Percentiles rank a stretch among this genome's conserved stretches.
phyloP scores from a whole-genome alignment of 2,888 invertebrate genomes.

The Caenorhabditis sp. region DNA sequence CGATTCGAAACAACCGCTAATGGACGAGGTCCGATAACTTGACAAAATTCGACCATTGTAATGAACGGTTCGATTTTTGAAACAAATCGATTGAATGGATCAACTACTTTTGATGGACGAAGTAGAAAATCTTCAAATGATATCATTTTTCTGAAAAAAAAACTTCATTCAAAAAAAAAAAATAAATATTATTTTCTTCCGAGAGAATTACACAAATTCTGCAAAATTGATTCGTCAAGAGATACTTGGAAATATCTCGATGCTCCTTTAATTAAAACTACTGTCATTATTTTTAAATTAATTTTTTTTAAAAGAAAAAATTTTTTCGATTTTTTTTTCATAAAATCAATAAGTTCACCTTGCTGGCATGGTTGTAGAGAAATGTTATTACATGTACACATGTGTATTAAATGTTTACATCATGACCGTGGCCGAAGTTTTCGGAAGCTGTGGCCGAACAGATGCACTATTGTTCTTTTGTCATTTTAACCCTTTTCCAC shows the following conservation, averaged over 20 bases:
- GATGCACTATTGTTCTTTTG: constrained; percentile 13
- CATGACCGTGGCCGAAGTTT: constrained; percentile 15
- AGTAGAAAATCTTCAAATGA: constrained; percentile 43
- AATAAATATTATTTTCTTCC: not conserved
- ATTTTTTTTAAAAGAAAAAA: not conserved
- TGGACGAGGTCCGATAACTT: constrained; percentile 62
- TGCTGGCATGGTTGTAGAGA: not conserved
- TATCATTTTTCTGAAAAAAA: constrained; percentile 21
- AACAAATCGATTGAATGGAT: constrained; percentile 51
- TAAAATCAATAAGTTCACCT: constrained; percentile 4
- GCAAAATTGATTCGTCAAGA: not conserved
- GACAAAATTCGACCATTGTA: constrained; percentile 65
- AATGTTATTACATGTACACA: no score
- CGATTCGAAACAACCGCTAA: constrained; percentile 41
- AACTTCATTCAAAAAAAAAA: not conserved
- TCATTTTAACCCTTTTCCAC: constrained; percentile 3
- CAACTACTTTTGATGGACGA: constrained; percentile 39
- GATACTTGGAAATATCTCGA: not conserved
- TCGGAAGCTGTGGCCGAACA: constrained; percentile 11
- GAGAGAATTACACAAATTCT: not conserved
- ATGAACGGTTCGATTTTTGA: constrained; percentile 49
- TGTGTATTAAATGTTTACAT: no score
- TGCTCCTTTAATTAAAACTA: not conserved
- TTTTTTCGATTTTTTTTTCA: not conserved
- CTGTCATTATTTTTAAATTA: not conserved